phyloP scores from a whole-genome alignment of 2,888 invertebrate genomes.

The Tribolium freemani region DNA sequence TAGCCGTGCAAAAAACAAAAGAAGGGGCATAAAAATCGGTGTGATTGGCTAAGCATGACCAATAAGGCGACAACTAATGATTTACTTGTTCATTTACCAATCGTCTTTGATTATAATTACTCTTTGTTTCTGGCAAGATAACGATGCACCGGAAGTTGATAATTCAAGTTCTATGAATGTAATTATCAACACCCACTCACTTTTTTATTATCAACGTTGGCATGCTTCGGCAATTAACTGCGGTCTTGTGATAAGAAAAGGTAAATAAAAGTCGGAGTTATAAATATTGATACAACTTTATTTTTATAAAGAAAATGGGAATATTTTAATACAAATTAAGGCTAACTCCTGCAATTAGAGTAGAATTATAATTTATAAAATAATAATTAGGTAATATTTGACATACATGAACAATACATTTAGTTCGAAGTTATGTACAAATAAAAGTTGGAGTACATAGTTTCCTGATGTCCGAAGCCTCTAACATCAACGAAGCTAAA shows the following conservation, averaged over 20 bases:
- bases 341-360: slow-evolving; percentile 11
- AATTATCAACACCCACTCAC: background rate
- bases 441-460: slow-evolving; percentile 23
- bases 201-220: background rate
- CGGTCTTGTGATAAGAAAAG: background rate
- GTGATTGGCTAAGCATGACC: background rate
- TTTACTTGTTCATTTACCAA: too few relatives aligned
- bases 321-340: slow-evolving; percentile 39
- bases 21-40: background rate
- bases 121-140: background rate
- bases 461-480: background rate
- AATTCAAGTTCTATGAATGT: background rate
- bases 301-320: slow-evolving; percentile 39
- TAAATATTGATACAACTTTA: slow-evolving; percentile 37
- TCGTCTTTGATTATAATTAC: too few relatives aligned
- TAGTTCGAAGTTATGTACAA: slow-evolving; percentile 32
- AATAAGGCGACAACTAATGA: background rate
- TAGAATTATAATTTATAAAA: slow-evolving; percentile 20
- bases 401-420: slow-evolving; percentile 37
- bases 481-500: slow-evolving; percentile 4
- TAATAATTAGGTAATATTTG: slow-evolving; percentile 21
- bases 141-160: background rate
- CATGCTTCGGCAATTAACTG: background rate
- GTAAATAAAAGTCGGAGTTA: background rate
- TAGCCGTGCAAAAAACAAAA: background rate